Base-by-base conservation (phyloP, 2,113 vertebrate species). In the Triplophysa siluroides region DNA sequence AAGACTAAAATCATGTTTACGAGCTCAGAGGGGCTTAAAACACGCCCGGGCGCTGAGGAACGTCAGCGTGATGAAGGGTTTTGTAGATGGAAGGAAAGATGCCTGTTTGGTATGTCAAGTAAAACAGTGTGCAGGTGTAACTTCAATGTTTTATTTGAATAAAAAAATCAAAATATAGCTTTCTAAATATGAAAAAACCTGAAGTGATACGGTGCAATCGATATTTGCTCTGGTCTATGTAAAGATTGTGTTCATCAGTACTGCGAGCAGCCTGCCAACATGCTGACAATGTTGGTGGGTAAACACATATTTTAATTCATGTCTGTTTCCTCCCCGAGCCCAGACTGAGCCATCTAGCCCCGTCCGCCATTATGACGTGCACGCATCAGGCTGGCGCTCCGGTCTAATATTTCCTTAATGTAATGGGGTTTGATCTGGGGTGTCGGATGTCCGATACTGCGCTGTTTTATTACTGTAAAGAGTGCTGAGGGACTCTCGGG, bases 351-450 rank as follows among this genome's bases (percentile, higher is more conserved):
- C 69, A 75, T 58, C 33, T 89, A 72, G 68, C 50, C 50, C 26
- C 50, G 60, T 76, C 78, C 29, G 14, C 47, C 91, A 78, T 69
- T 64, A 83, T 93, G 94, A 95, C 93, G 90, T 91, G 94, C 94
- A 91, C 90, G 89, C 85, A 93, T 90, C 87, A 87, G 72, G 82
- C 68, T 69, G 79, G 91, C 84, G 75, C 80, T 83, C 85, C 92
- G 90, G 94, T 95, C 92, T 96, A 95, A 94, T 93, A 93, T 96
- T 96, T 94, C 94, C 92, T 92, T 96, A 95, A 96, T 94, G 93
- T 94, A 93, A 95, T 94, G 94, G 94, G 95, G 93, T 95, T 95
- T 96, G 95, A 97, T 95, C 91, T 90, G 88, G 90, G 92, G 93
- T 95, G 93, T 95, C 94, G 89, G 91, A 92, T 93, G 89, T 89